A percentile compares a stretch with the other conserved stretches of the same genome.
These are phyloP conservation scores for Hipposideros armiger DNA, from an alignment of 2,113 vertebrate species.

Conservation along the genomic window DNA sequence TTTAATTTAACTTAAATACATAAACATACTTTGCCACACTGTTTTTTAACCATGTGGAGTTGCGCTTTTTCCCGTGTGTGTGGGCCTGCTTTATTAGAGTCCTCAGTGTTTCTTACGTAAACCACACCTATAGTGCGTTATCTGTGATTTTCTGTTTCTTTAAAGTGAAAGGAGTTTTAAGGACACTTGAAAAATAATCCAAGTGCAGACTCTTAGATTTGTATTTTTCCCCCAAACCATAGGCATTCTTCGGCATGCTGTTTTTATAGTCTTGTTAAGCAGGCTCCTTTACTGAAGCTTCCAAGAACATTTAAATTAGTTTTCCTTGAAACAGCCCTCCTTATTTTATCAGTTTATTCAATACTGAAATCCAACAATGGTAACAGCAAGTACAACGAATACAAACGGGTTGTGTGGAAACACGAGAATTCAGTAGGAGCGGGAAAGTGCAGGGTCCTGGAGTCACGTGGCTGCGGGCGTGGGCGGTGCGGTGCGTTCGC, in stretches of 20 bases:
- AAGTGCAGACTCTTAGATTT: neutral
- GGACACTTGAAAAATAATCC: neutral
- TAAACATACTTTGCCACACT: neutral
- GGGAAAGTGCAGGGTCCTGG: neutral
- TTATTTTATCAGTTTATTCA: neutral
- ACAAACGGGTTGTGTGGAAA: neutral
- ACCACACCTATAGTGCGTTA: neutral
- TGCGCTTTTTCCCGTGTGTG: neutral
- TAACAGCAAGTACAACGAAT: no score
- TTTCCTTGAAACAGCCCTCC: neutral
- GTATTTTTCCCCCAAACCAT: neutral
- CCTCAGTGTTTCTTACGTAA: neutral
- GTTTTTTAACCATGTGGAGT: neutral
- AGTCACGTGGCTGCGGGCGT: neutral
- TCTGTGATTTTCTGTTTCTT: neutral
- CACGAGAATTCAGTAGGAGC: neutral
- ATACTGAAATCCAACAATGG: neutral
- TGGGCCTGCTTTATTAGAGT: neutral
- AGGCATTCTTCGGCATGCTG: neutral
- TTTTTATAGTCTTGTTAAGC: neutral
- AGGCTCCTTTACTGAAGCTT: neutral
- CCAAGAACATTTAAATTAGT: neutral
- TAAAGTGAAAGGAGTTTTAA: constrained; percentile 15
- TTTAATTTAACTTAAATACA: neutral
- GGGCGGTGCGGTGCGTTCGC: neutral